These are phyloP conservation scores for Oreochromis mossambicus DNA, from an alignment of 2,797 vertebrate species.

Conservation along the genomic window DNA sequence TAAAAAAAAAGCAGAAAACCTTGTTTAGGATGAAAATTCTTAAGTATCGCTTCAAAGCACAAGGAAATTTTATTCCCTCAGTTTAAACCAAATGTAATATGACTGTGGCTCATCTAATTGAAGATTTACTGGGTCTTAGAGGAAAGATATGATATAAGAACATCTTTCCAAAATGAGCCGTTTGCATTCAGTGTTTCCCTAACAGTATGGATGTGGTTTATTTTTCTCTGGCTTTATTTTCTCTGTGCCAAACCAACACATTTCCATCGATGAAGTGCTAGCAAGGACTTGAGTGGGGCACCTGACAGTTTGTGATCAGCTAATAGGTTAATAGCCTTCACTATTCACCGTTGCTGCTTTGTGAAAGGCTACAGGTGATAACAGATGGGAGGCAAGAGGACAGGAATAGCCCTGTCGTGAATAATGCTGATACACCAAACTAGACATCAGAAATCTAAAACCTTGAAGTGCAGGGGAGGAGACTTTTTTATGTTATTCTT, in stretches of 20 bases:
- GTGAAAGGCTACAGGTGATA: conserved; percentile 23
- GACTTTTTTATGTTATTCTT: neutral
- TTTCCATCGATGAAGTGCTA: neutral
- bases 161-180: neutral
- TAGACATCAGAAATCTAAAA: conserved; percentile 11
- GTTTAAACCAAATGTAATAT: conserved; percentile 3
- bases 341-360: neutral
- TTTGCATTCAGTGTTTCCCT: neutral
- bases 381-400: conserved; percentile 15
- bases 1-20: neutral
- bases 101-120: neutral
- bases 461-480: neutral
- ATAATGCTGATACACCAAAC: neutral
- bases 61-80: conserved; percentile 7
- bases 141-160: neutral
- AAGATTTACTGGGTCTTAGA: neutral
- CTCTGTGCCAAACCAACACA: neutral
- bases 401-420: conserved; percentile 4
- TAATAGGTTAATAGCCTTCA: conserved; percentile 25
- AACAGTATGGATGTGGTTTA: neutral
- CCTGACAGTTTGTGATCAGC: conserved; percentile 9
- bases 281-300: conserved; percentile 6
- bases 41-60: neutral
- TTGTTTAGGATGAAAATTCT: neutral
- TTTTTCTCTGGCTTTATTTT: neutral